These are phyloP conservation scores for Neocrepidodera transversa DNA, from an alignment of 2,888 invertebrate species.

Conservation along the genomic window DNA sequence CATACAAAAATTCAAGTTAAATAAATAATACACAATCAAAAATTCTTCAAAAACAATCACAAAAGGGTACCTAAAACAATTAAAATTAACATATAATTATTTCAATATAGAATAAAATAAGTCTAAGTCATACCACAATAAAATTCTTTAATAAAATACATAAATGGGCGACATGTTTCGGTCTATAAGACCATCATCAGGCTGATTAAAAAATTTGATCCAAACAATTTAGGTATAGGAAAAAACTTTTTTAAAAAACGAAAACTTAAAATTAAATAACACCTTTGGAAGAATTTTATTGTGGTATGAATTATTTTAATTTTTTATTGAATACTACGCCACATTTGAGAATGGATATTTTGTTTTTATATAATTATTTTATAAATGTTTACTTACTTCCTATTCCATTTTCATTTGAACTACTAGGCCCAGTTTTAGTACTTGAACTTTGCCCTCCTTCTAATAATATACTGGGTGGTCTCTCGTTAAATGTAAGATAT, in stretches of 20 bases:
- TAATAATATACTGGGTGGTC: conserved; percentile 6
- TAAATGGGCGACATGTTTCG: no score
- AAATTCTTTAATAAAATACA: no score
- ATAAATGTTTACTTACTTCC: conserved; percentile 2
- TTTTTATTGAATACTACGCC: no score
- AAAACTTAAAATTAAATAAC: no score
- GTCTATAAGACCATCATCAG: no score
- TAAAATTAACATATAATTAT: not conserved
- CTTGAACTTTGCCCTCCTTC: not conserved
- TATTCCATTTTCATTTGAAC: not conserved
- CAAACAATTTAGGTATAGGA: not conserved
- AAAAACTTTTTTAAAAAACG: no score
- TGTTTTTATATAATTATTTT: no score
- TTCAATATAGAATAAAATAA: not conserved
- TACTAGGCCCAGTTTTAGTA: not conserved
- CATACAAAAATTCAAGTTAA: conserved; percentile 7
- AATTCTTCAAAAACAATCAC: conserved; percentile 3
- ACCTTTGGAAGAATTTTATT: no score
- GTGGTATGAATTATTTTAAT: no score
- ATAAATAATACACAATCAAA: conserved; percentile 1
- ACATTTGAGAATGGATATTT: no score
- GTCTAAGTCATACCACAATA: no score
- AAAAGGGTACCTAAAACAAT: conserved; percentile 28
- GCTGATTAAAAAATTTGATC: no score
- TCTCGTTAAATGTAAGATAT: conserved; percentile 32